phyloP scores from a whole-genome alignment of 2,797 vertebrate genomes.

The Nasua narica region DNA sequence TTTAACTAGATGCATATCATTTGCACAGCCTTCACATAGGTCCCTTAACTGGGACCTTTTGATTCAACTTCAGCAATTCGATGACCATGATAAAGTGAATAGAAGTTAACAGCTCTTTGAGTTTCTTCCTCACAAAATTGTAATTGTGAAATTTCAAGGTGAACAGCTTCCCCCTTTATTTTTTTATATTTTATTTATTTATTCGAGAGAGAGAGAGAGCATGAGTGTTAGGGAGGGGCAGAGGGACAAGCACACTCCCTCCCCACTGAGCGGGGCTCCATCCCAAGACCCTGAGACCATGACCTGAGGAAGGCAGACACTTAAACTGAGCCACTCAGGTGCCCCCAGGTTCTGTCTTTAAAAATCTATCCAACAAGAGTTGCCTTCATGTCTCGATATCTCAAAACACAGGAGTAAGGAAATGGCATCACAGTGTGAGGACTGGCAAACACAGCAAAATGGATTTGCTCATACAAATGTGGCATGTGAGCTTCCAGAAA shows the following conservation, averaged over 20 bases:
- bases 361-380: not conserved
- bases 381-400: not conserved
- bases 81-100: not conserved
- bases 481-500: not conserved
- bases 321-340: not conserved
- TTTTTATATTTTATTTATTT: not conserved
- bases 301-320: not conserved
- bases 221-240: not conserved
- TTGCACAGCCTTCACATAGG: not conserved
- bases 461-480: not conserved
- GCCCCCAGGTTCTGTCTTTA: not conserved
- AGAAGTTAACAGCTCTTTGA: not conserved
- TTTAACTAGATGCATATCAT: not conserved
- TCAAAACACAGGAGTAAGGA: not conserved
- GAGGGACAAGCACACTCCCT: not conserved
- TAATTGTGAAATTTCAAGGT: not conserved
- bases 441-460: not conserved
- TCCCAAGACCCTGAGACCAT: not conserved
- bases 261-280: not conserved
- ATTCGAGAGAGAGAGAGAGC: not conserved
- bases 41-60: not conserved
- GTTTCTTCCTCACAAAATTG: conserved; percentile 12
- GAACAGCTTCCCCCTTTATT: not conserved
- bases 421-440: not conserved
- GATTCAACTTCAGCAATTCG: not conserved